Percentiles rank a stretch among this genome's conserved stretches.
Evolutionary conservation across 2,888 invertebrate genomes (phyloP).

Genomic region (Hylaea fasciaria): DNA sequence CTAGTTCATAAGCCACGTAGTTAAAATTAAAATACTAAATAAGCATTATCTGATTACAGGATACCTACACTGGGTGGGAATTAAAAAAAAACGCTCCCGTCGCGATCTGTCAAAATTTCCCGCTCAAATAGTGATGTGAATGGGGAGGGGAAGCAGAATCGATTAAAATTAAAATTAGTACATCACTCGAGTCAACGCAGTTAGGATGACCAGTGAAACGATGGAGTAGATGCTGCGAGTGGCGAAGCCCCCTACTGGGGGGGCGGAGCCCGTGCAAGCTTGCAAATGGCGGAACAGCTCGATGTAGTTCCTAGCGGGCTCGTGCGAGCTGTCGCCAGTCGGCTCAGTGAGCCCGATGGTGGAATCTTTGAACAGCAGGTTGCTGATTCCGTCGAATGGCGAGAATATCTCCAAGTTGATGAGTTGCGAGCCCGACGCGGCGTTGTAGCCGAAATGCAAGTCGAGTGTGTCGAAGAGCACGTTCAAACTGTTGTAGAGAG

Average conservation of each 20-base stretch:
- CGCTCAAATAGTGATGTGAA: conserved; percentile 12
- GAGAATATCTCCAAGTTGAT: conserved; percentile 85
- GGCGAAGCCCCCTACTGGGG: conserved; percentile 50
- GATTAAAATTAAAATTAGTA: conserved; percentile 22
- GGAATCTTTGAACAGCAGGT: conserved; percentile 87
- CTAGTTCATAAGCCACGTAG: conserved; percentile 25
- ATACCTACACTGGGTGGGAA: conserved; percentile 30
- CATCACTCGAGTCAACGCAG: conserved; percentile 55
- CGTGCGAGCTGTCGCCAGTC: conserved; percentile 56
- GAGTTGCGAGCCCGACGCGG: conserved; percentile 59
- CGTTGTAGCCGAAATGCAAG: conserved; percentile 80
- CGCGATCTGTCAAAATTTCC: conserved; percentile 12
- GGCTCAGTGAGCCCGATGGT: conserved; percentile 83
- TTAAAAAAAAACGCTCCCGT: conserved; percentile 7
- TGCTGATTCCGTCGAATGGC: conserved; percentile 76
- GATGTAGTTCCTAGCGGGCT: conserved; percentile 83
- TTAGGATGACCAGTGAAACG: conserved; percentile 56
- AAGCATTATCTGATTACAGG: conserved; percentile 11
- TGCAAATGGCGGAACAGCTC: conserved; percentile 80
- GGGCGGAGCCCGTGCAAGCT: conserved; percentile 62
- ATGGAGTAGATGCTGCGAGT: conserved; percentile 57
- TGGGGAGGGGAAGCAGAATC: conserved; percentile 2
- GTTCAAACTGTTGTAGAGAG: conserved; percentile 61
- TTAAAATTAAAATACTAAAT: conserved; percentile 31
- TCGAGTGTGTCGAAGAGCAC: conserved; percentile 77